These are phyloP conservation scores for Scaptodrosophila lebanonensis DNA, from an alignment of 1,140 invertebrate genomes.

Conservation along the genomic window DNA sequence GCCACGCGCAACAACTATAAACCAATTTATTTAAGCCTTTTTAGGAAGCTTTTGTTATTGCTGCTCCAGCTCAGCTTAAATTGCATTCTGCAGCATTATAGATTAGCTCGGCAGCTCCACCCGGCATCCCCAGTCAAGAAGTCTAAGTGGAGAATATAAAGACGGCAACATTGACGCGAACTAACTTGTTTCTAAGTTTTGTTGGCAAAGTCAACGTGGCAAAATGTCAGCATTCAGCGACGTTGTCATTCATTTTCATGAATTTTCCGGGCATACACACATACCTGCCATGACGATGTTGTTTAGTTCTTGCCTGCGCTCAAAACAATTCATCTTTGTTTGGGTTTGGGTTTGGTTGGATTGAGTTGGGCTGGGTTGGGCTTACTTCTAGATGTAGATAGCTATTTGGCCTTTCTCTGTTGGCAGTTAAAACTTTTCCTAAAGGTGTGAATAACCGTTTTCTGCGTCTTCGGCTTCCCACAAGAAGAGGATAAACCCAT, in stretches of 20 bases:
- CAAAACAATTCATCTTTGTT: too few species aligned
- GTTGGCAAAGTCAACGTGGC: too few species aligned
- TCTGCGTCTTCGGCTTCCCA: slow-evolving; percentile 1
- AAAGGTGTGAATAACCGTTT: slow-evolving; percentile 65
- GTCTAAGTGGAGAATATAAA: slow-evolving; percentile 20
- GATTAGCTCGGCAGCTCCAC: slow-evolving; percentile 43
- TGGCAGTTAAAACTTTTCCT: too few species aligned
- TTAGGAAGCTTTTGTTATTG: background rate
- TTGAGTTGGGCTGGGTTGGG: too few species aligned
- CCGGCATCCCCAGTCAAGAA: background rate
- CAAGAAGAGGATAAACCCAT: slow-evolving; percentile 10
- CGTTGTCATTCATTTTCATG: slow-evolving; percentile 27
- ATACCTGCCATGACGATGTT: too few species aligned
- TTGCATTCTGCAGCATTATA: slow-evolving; percentile 19
- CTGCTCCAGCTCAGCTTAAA: slow-evolving; percentile 6
- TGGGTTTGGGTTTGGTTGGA: too few species aligned
- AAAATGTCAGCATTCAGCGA: slow-evolving; percentile 2
- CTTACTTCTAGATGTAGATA: too few species aligned
- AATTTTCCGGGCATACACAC: slow-evolving; percentile 22
- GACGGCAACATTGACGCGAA: too few species aligned
- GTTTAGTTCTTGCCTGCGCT: too few species aligned
- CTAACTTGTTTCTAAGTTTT: slow-evolving; percentile 7
- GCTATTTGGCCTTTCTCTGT: too few species aligned
- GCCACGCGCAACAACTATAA: slow-evolving; percentile 10
- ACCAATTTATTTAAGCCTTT: slow-evolving; percentile 34